Base-by-base conservation (phyloP, 2,888 invertebrate genomes). In the Caenorhabditis becei region DNA sequence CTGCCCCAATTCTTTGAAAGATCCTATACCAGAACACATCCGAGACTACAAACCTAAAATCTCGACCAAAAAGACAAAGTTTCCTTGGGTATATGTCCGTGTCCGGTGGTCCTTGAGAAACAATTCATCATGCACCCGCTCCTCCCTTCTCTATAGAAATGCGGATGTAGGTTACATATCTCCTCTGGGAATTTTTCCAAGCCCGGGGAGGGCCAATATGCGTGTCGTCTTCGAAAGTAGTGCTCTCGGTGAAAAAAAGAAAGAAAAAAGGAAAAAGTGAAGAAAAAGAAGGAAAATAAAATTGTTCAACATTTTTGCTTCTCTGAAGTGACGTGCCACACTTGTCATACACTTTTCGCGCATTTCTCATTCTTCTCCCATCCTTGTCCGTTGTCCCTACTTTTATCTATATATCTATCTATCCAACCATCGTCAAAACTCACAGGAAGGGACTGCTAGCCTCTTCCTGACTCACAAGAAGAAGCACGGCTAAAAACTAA, bases 341-440 rank as follows among this genome's bases (percentile, higher is more conserved):
- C 74, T 74, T 74, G 74, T 65, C 74, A 74, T 74, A 74, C 74
- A 72, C 65, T 74, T 74, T 66, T 58, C 54, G 74, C 74, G 74
- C 74, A 74, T 65, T 66, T 59, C 59, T 74, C 59, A 65, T 74
- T 66, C 37, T 74, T 58, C 53, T 16, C 11, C 28, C 26, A 41
- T 20, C 14, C 37, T 69, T 59, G 23, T 59, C 37, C 37, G 18
- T 67, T 24, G 41, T 32, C 11, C 53, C 28, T 49, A 32, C 4
- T 37, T 61, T 53, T 53, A 18, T 2, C 54, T 18, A 4, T 24
- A 35, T 56, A n/a, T 44, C 41, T 28, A 2, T 16, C 28, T 44
- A 54, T 28, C 18, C 3, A 23, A 20, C 3, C 18, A 37, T 37
- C 37, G 32, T n/a, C n/a, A n/a, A n/a, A n/a, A n/a, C n/a, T n/a